Percentiles rank a stretch among this genome's conserved stretches.
Evolutionary conservation across 2,888 invertebrate genomes (phyloP).

Genomic region (Halictus quadricinctus): DNA sequence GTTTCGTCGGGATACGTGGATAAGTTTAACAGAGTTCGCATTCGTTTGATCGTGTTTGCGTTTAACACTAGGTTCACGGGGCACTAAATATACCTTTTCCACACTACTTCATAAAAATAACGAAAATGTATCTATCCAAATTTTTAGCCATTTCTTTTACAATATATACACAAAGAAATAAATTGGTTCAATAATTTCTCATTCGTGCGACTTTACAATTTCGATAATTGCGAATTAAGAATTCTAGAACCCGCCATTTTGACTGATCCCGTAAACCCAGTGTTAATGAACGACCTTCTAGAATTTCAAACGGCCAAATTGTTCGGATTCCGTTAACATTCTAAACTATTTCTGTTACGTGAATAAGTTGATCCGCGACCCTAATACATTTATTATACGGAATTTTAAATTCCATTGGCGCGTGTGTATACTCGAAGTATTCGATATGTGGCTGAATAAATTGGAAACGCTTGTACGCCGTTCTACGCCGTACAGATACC

Average conservation of each 20-base stretch:
- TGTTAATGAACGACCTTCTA: neutral
- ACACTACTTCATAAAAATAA: no score
- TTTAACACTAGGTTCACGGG: no score
- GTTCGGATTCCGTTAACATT: neutral
- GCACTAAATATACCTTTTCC: no score
- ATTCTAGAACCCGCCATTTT: no score
- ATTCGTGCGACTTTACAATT: no score
- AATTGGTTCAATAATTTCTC: no score
- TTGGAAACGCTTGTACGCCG: neutral
- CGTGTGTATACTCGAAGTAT: neutral
- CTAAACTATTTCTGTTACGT: conserved; percentile 2
- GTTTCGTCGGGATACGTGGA: neutral
- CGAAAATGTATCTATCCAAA: no score
- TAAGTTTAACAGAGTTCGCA: neutral
- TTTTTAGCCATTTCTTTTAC: no score
- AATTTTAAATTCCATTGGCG: neutral
- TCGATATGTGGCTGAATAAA: neutral
- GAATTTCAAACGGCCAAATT: neutral
- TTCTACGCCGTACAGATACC: neutral
- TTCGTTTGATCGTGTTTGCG: neutral
- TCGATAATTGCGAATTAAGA: no score
- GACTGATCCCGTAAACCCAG: no score
- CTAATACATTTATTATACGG: neutral
- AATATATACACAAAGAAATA: no score
- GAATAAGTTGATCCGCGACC: neutral